Evolutionary conservation across 2,888 invertebrate species (phyloP), one percentile per base, ranked within the genome.

Genomic region (Amiota mariae): DNA sequence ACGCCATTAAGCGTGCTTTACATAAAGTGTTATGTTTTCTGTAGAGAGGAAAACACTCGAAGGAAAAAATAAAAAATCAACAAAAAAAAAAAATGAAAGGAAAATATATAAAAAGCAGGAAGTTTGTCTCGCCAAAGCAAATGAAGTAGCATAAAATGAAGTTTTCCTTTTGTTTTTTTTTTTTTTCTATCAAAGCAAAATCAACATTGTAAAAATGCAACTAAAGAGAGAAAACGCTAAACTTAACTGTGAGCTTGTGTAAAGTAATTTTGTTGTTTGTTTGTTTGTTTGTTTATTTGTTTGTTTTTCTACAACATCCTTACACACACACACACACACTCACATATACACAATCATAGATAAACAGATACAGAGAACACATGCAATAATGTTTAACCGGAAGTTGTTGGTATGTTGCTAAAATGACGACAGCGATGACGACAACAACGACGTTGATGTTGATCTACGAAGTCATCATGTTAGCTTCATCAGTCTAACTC

Each of bases 121-220:
- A 36, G 18, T 79, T 78, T 78, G 81, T 82, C 85, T 73, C 75
- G 70, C 70, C 75, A 77, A 76, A 78, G 77, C 63, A 77, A 72
- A 84, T 85, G 82, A 81, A 85, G 80, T 80, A 79, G 79, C 80
- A 79, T 73, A 77, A 82, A 85, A 81, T 82, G 77, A 79, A 82
- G 82, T 85, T 84, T 82, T 80, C 11, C n/a, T 54, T 54, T 79
- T 76, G 74, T 80, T 72, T 75, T 75, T 75, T 48, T 68, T 56
- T 74, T 15, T 54, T 54, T 12, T 8, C 20, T 59, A 20, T 15
- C 59, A 59, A 15, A 59, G 59, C 59, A 59, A 20, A 36, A 71
- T 71, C 71, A 64, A 75, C 73, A 76, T 36, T 36, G 36, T 6
- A 36, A 36, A 49, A 49, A 57, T 9, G 56, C 12, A 59, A 46